Evolutionary conservation across 2,888 invertebrate genomes (phyloP), one percentile per base, ranked within the genome.

Genomic region (Tachina grossa): DNA sequence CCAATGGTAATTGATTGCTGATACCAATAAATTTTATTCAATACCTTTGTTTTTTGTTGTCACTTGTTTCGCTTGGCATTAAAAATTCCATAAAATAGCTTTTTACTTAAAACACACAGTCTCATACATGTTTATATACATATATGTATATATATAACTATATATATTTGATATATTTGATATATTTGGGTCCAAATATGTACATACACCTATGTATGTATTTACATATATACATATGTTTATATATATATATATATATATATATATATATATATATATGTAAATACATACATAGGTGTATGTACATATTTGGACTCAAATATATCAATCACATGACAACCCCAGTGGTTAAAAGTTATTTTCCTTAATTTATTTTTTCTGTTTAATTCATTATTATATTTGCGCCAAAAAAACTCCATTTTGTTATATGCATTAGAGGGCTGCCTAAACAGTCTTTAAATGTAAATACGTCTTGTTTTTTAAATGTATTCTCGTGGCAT

Each of bases 241-340:
- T 4, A 31, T 31, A 4, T 31, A 31, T 31, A 22, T 22, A 22
- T 22, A 22, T 2, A 22, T 2, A 22, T 22, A 71, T 74, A 86
- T 77, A 39, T 1, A 49, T 19, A 31, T 10, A 13, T 47, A 47
- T 13, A 47, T 47, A 47, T 47, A 13, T 47, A 13, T 13, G 13
- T 47, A 47, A 22, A 2, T 22, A 22, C 22, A 22, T 22, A 22
- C 2, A 1, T n/a, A n/a, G n/a, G n/a, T n/a, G n/a, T n/a, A n/a
- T n/a, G 2, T 22, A 31, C 31, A 31, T 4, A 31, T 31, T 31
- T 31, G 31, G 31, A 31, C 31, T 31, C 31, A 31, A 31, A 31
- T 49, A 68, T 79, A 74, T 87, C 87, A 87, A 86, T 87, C 88
- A 88, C 82, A 86, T 87, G 88, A 88, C 83, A 83, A 19, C 49